A percentile compares a stretch with the other conserved stretches of the same genome.
These are phyloP conservation scores for Acipenser oxyrinchus DNA, from an alignment of 2,797 vertebrate species.

Conservation along the genomic window DNA sequence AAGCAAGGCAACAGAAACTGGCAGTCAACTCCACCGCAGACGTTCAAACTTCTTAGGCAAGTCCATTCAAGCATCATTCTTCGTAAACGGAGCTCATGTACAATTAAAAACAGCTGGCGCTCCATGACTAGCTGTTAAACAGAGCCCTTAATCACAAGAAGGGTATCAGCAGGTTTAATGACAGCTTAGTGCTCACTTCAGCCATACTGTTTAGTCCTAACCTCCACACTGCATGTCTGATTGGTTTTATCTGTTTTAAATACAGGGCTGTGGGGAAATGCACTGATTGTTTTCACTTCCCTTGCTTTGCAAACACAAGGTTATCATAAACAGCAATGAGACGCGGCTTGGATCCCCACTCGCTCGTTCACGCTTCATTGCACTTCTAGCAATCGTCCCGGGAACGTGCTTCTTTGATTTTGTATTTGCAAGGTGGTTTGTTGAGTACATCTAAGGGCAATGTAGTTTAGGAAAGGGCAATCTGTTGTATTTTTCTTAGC, in stretches of 20 bases:
- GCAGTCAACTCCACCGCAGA: background rate
- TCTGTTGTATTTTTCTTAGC: no score
- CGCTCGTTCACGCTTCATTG: background rate
- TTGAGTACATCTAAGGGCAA: background rate
- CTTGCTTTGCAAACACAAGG: slow-evolving; percentile 39
- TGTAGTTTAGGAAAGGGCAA: background rate
- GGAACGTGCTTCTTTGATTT: background rate
- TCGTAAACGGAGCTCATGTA: slow-evolving; percentile 38
- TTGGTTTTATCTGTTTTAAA: background rate
- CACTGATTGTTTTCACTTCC: slow-evolving; percentile 20
- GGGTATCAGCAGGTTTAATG: slow-evolving; percentile 23
- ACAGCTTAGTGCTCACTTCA: slow-evolving; percentile 5
- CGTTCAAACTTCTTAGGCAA: slow-evolving; percentile 25
- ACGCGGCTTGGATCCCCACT: background rate
- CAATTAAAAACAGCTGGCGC: slow-evolving; percentile 48
- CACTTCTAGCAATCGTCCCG: background rate
- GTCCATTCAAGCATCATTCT: slow-evolving; percentile 36
- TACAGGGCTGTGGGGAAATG: background rate
- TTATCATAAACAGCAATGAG: slow-evolving; percentile 32
- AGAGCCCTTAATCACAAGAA: slow-evolving; percentile 35
- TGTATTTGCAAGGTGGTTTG: background rate
- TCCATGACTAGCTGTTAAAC: slow-evolving; percentile 37
- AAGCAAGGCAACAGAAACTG: background rate
- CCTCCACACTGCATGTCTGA: background rate
- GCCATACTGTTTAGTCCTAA: background rate